Conservation (phyloP, 2,888 invertebrate genomes). For the Capitulum mitella region DNA sequence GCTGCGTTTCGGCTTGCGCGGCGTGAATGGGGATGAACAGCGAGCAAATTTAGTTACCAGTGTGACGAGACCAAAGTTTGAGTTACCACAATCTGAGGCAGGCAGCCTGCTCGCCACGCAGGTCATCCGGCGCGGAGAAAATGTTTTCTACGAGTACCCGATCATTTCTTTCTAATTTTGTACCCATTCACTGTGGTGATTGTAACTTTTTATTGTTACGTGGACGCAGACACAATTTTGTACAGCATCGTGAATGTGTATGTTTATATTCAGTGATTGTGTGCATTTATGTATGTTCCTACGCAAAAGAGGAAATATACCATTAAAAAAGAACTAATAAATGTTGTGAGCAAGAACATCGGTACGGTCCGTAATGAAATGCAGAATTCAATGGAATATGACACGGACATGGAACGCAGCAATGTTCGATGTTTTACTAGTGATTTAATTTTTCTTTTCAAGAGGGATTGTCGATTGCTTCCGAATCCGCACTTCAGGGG, state of each 20-base stretch:
- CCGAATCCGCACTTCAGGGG: too few species aligned
- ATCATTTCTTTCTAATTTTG: slow-evolving; percentile 24
- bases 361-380: too few species aligned
- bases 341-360: too few species aligned
- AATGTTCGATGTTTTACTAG: too few species aligned
- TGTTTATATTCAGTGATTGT: slow-evolving; percentile 24
- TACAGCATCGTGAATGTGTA: slow-evolving; percentile 24
- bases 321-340: not conserved
- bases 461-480: too few species aligned
- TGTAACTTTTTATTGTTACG: slow-evolving; percentile 24
- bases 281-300: slow-evolving; percentile 25
- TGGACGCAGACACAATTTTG: slow-evolving; percentile 24
- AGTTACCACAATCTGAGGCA: slow-evolving; percentile 13
- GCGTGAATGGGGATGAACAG: not conserved
- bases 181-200: slow-evolving; percentile 24
- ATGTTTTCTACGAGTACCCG: slow-evolving; percentile 20
- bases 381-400: too few species aligned
- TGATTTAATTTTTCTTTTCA: too few species aligned
- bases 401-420: too few species aligned
- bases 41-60: slow-evolving; percentile 18
- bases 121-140: not conserved
- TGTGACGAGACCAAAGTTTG: slow-evolving; percentile 23
- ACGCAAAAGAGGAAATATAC: slow-evolving; percentile 24
- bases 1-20: not conserved
- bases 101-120: not conserved